Base-by-base conservation (phyloP, 2,888 invertebrate genomes). In the Hypsopygia costalis region DNA sequence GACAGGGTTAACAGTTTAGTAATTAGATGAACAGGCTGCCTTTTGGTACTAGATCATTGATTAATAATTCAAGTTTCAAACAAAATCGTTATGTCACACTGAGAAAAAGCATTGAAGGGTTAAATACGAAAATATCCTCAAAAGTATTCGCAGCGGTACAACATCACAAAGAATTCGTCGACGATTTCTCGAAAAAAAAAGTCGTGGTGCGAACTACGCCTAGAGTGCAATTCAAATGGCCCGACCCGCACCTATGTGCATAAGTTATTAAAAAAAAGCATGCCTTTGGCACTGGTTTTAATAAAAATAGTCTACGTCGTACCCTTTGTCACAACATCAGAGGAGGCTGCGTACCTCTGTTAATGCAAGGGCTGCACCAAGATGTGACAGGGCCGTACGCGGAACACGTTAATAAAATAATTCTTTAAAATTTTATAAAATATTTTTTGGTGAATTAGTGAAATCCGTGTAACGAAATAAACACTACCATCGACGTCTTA, bases 211-310 rank as follows among this genome's bases (percentile, higher is more conserved):
- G 69, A 72, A 72, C 72, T 64, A 58, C 59, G 55, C 62, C 57
- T 55, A 40, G 64, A 67, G 69, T 64, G 68, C 64, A 69, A 69
- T 68, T 69, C 67, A 69, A 71, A 74, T 73, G 72, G 68, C 68
- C 64, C 72, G 71, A 63, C 59, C 58, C 54, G 49, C 62, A 67
- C 62, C 62, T 59, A 67, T 68, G 64, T 81, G 85, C 86, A 86
- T 87, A 86, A 85, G 87, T 86, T 88, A 88, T 87, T 88, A 88
- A 87, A 87, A n/a, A 82, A 86, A 88, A 82, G 82, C 81, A 76
- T 75, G 80, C 81, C 77, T 82, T 69, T 74, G 79, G 69, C 69
- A 79, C 69, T 76, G 83, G 85, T 82, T 87, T 87, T 87, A 87
- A 87, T 88, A 88, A 87, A 87, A 88, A 87, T 87, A 87, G 87